A percentile compares a stretch with the other conserved stretches of the same genome.
phyloP scores from a whole-genome alignment of 2,797 vertebrate genomes.

The Erpetoichthys calabaricus region DNA sequence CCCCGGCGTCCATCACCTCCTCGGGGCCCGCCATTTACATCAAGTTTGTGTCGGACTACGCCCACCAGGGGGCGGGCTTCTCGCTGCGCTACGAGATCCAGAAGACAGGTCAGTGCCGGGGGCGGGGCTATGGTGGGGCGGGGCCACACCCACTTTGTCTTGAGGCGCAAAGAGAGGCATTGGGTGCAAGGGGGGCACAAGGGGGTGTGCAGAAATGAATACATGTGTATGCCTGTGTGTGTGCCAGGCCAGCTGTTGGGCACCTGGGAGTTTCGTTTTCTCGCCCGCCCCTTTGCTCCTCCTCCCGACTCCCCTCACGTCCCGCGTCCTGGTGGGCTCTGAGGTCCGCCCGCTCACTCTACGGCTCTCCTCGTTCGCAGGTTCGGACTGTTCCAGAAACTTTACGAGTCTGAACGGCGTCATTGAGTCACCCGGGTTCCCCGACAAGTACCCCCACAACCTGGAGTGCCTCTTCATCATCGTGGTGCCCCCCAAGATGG shows the following conservation, averaged over 20 bases:
- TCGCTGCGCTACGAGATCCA: slow-evolving; percentile 96
- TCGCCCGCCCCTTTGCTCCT: slow-evolving; percentile 5
- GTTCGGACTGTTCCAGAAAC: slow-evolving; percentile 90
- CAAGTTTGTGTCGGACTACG: slow-evolving; percentile 87
- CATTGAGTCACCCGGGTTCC: slow-evolving; percentile 90
- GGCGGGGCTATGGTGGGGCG: too few relatives aligned
- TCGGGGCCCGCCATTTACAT: slow-evolving; percentile 80
- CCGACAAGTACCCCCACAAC: slow-evolving; percentile 94
- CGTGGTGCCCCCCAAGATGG: slow-evolving; percentile 78
- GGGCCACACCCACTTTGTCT: too few relatives aligned
- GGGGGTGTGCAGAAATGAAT: too few relatives aligned
- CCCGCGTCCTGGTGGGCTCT: too few relatives aligned
- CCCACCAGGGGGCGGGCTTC: slow-evolving; percentile 90
- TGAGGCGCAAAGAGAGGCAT: too few relatives aligned
- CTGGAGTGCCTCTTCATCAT: slow-evolving; percentile 90
- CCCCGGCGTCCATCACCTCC: slow-evolving; percentile 85
- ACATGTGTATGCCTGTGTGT: too few relatives aligned
- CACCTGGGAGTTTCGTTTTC: slow-evolving; percentile 5
- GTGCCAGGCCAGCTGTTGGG: not conserved
- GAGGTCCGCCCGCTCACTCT: too few relatives aligned
- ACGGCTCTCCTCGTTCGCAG: slow-evolving; percentile 31
- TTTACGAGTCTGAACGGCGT: slow-evolving; percentile 76
- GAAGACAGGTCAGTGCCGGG: slow-evolving; percentile 72
- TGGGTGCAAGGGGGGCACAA: too few relatives aligned
- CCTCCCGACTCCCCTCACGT: slow-evolving; percentile 1